phyloP scores from a whole-genome alignment of 2,888 invertebrate genomes.

The Himalopsyche japonica region DNA sequence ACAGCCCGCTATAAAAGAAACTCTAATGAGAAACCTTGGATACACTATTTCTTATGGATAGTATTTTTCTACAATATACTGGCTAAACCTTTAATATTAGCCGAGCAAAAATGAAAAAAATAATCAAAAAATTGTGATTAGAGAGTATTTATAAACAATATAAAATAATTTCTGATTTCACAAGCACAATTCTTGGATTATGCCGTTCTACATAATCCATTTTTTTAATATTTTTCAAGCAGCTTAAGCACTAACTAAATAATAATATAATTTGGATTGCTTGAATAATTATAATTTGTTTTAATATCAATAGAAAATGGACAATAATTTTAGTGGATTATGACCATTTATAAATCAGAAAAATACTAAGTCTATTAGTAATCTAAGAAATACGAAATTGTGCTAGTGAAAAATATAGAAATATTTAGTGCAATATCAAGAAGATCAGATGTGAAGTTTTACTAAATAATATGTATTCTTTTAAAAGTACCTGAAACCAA shows the following conservation, averaged over 20 bases:
- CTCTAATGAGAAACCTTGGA: slow-evolving; percentile 84
- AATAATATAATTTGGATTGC: too few relatives aligned
- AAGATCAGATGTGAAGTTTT: neutral
- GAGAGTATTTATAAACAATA: neutral
- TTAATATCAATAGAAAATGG: too few relatives aligned
- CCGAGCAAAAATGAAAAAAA: neutral
- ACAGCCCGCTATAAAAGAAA: slow-evolving; percentile 84
- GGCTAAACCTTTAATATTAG: neutral
- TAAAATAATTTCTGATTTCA: too few relatives aligned
- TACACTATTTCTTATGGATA: slow-evolving; percentile 84
- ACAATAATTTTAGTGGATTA: too few relatives aligned
- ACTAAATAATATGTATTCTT: neutral
- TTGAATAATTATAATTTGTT: too few relatives aligned
- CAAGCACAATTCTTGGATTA: too few relatives aligned
- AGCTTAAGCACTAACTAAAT: too few relatives aligned
- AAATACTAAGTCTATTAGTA: too few relatives aligned
- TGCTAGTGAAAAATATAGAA: neutral
- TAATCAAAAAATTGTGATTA: neutral
- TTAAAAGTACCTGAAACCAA: neutral
- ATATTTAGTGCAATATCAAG: neutral
- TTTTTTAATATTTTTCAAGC: too few relatives aligned
- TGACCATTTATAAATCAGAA: too few relatives aligned
- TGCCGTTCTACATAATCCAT: too few relatives aligned
- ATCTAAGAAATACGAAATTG: too few relatives aligned
- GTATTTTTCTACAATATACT: slow-evolving; percentile 22